Evolutionary conservation across 2,888 invertebrate species (phyloP).

Genomic region (Calliopum simillimum): DNA sequence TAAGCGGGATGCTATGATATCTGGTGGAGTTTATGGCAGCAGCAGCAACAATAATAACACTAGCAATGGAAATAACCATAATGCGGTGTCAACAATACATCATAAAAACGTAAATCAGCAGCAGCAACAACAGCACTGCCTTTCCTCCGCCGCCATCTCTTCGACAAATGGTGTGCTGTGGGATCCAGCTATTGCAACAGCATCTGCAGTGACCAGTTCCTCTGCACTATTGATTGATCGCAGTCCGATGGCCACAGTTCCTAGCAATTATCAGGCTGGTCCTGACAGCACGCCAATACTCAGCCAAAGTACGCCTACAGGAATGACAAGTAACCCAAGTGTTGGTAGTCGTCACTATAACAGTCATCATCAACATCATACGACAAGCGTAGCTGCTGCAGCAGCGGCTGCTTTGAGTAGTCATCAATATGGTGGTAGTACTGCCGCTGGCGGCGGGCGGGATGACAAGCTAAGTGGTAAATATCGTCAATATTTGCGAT

Average conservation of each 20-base stretch:
- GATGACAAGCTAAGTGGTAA: constrained; percentile 68
- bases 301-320: constrained; percentile 43
- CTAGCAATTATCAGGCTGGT: constrained; percentile 68
- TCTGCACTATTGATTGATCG: constrained; percentile 61
- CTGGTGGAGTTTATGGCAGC: constrained; percentile 60
- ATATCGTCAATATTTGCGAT: constrained; percentile 72
- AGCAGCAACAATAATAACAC: constrained; percentile 50
- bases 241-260: constrained; percentile 68
- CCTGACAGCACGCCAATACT: constrained; percentile 65
- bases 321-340: constrained; percentile 28
- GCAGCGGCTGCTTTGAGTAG: constrained; percentile 43
- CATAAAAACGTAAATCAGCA: constrained; percentile 59
- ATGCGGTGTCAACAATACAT: constrained; percentile 42
- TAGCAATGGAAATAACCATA: constrained; percentile 14
- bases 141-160: constrained; percentile 35
- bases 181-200: constrained; percentile 52
- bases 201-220: constrained; percentile 47
- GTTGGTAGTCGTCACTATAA: constrained; percentile 39
- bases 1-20: constrained; percentile 67
- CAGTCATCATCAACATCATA: constrained; percentile 25
- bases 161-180: constrained; percentile 46
- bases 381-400: constrained; percentile 42
- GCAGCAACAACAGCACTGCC: constrained; percentile 52
- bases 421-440: constrained; percentile 43
- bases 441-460: constrained; percentile 41